These are phyloP conservation scores for Chrysocyon brachyurus DNA, from an alignment of 2,797 vertebrate species.

Conservation along the genomic window DNA sequence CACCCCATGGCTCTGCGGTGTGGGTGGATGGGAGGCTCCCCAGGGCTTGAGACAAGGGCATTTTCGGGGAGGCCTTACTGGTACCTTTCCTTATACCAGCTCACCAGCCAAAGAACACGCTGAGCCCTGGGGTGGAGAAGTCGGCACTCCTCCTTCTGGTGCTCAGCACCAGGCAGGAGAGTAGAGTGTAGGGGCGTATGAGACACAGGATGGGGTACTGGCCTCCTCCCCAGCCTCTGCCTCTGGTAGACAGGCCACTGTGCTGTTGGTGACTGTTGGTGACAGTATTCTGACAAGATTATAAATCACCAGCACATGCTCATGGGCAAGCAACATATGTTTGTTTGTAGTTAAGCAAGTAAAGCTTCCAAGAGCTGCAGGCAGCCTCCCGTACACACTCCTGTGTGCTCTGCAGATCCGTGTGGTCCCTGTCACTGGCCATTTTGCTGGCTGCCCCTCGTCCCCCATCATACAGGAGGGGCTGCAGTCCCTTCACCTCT, in stretches of 20 bases:
- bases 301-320: background rate
- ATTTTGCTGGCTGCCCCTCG: too few relatives aligned
- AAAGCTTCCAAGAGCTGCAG: background rate
- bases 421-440: background rate
- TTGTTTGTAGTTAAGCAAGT: conserved; percentile 5
- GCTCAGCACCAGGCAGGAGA: background rate
- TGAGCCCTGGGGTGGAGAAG: background rate
- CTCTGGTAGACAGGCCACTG: background rate
- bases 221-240: background rate
- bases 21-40: background rate
- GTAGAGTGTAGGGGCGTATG: background rate
- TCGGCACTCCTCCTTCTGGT: background rate
- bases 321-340: background rate
- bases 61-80: background rate
- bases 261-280: background rate
- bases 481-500: background rate
- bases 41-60: background rate
- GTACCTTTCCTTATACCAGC: background rate
- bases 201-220: background rate
- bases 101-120: background rate
- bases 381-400: background rate
- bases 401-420: background rate
- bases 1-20: background rate
- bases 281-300: background rate
- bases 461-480: background rate